phyloP scores from a whole-genome alignment of 2,797 vertebrate genomes.

The Lithobates pipiens region DNA sequence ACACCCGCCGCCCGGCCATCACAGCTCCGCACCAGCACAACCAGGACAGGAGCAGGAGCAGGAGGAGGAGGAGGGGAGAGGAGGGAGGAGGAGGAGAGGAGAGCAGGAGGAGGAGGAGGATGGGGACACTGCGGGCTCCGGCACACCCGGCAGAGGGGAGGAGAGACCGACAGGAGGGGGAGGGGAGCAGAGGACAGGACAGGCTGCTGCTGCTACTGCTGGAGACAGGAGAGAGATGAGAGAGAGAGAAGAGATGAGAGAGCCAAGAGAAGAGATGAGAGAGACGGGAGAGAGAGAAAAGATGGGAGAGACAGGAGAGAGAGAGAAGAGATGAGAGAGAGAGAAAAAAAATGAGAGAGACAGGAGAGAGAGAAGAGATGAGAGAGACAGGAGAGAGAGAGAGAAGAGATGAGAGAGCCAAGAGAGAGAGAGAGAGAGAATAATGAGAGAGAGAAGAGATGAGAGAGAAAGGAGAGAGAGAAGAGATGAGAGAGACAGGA shows the following conservation, averaged over 20 bases:
- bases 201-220: background rate
- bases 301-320: too few species aligned
- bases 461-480: background rate
- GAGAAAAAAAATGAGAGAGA: background rate
- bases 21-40: conserved; percentile 57
- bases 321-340: background rate
- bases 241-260: background rate
- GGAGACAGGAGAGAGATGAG: background rate
- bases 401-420: too few species aligned
- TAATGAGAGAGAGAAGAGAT: background rate
- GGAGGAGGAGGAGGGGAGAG: conserved; percentile 2
- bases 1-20: conserved; percentile 54
- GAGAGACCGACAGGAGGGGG: conserved; percentile 59
- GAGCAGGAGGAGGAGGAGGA: conserved; percentile 48
- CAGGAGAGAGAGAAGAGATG: background rate
- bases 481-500: background rate
- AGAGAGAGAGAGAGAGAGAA: too few species aligned
- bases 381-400: too few species aligned
- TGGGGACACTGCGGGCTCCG: background rate
- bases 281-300: background rate
- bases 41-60: conserved; percentile 23
- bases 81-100: conserved; percentile 32
- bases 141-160: conserved; percentile 63
- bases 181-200: background rate
- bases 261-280: background rate